Evolutionary conservation across 2,888 invertebrate species (phyloP), one percentile per base, ranked within the genome.

Genomic region (Tinea pellionella): DNA sequence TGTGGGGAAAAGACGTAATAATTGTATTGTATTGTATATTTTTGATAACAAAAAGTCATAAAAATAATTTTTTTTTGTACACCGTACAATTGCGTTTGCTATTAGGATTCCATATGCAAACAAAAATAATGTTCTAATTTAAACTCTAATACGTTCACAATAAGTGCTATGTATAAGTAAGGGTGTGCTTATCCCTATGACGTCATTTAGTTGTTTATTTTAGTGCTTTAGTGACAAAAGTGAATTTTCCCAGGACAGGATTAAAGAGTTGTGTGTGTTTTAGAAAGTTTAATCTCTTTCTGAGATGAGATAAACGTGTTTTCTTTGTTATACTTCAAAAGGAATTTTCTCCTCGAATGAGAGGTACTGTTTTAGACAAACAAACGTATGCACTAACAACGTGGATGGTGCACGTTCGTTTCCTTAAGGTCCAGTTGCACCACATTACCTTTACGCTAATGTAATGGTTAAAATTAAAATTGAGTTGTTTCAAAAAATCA

Each of bases 171-270:
- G 13, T 47, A 16, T 2, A 47, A 47, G 15, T 2, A 47, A 47
- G 15, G 13, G n/a, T 16, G 47, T 37, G n/a, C n/a, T n/a, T n/a
- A 12, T 37, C 4, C 9, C 37, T 37, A 37, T 53, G 53, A 53
- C 24, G 24, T 53, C 53, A 24, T 47, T 47, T 47, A 47, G 15
- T 47, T 53, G 53, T 53, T 53, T 53, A 24, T 2, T 53, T 53
- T 53, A 19, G 19, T 53, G n/a, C 53, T 53, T 53, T 24, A 12
- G n/a, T 6, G 3, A 15, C 55, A 55, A 29, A 53, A 57, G 57
- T 55, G 55, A 4, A 57, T 32, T n/a, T 57, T 57, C 57, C 57
- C 57, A 57, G 57, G 57, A 32, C 32, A 24, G 57, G 57, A 57
- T 57, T 57, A 57, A n/a, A 24, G 13, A 29, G 7, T 55, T 55